Base-by-base conservation (phyloP, 2,888 invertebrate genomes). In the Eucera pruinosa region DNA sequence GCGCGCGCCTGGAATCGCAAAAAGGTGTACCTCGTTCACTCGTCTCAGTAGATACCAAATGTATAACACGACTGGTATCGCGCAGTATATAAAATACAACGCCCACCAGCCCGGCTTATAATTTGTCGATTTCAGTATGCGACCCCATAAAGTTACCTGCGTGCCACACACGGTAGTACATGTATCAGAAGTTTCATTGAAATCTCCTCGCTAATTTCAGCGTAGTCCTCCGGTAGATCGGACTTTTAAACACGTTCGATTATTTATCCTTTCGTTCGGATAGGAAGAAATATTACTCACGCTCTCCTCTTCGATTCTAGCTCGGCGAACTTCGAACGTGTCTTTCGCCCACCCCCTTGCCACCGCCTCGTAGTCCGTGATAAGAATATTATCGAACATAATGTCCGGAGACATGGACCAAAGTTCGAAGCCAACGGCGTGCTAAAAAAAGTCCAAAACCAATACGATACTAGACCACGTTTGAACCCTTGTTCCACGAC, bases 361-460 rank as follows among this genome's bases (percentile, higher is more conserved):
- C 0, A 96, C 94, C 0, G 93, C 93, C 71, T 95, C 93, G 88
- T 97, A 96, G 91, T 99, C 98, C 0, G 98, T 96, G 73, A 99
- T 94, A 76, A 99, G 94, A 67, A 99, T 94, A 93, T 99, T 99
- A 93, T 99, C 99, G 93, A 99, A 99, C 71, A 98, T 93, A 86
- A 99, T 97, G 88, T 95, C 95, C 78, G 97, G 96, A 0, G 98
- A 97, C 98, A 99, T 99, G 5, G 99, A 98, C 99, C 99, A 99
- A 80, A 99, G 93, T 93, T 99, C 99, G 91, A 99, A 96, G 20
- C 99, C 99, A 67, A 99, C 94, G 23, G 99, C 98, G 90, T 95
- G 94, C 98, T 98, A 90, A 0, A 68, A 58, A 47, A 18, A 13
- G 50, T 13, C 11, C 2, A 18, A 4, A 47, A 9, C n/a, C 18